Conservation (phyloP, 1,140 invertebrate species). For the Nixonia krombeini region DNA sequence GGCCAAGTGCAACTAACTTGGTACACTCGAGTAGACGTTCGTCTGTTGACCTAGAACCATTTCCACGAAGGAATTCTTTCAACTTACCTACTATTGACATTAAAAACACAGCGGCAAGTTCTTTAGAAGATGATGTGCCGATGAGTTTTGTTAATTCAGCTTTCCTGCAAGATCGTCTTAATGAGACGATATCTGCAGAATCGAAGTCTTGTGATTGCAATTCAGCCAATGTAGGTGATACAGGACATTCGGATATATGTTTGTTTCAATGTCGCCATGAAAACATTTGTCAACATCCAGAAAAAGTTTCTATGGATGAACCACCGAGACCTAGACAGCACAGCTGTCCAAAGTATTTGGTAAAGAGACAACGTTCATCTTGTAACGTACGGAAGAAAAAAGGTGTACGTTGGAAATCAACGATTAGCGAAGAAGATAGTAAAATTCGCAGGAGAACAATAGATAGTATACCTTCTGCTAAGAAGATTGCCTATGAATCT, state of each 20-base stretch:
- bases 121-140: slow-evolving; percentile 5
- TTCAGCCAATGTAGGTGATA: slow-evolving; percentile 14
- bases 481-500: slow-evolving; percentile 29
- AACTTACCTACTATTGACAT: slow-evolving; percentile 38
- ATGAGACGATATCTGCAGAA: slow-evolving; percentile 1
- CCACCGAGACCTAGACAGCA: slow-evolving; percentile 9
- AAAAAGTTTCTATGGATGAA: slow-evolving; percentile 1
- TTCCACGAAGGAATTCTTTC: slow-evolving; percentile 31
- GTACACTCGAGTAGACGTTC: slow-evolving; percentile 10
- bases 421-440: slow-evolving; percentile 7
- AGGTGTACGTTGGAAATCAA: slow-evolving; percentile 49
- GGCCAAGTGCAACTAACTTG: slow-evolving; percentile 63
- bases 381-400: slow-evolving; percentile 44
- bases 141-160: slow-evolving; percentile 51
- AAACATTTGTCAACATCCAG: slow-evolving; percentile 39
- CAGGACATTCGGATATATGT: slow-evolving; percentile 40
- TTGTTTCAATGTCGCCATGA: slow-evolving; percentile 41
- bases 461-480: slow-evolving; percentile 38
- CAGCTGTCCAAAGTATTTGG: slow-evolving; percentile 42
- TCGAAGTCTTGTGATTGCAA: slow-evolving; percentile 16
- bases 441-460: slow-evolving; percentile 38
- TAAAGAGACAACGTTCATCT: slow-evolving; percentile 32
- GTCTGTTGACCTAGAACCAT: slow-evolving; percentile 4
- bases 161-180: slow-evolving; percentile 50
- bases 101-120: slow-evolving; percentile 28